Base-by-base conservation (phyloP, 2,797 vertebrate genomes). In the Gadopsis marmoratus region DNA sequence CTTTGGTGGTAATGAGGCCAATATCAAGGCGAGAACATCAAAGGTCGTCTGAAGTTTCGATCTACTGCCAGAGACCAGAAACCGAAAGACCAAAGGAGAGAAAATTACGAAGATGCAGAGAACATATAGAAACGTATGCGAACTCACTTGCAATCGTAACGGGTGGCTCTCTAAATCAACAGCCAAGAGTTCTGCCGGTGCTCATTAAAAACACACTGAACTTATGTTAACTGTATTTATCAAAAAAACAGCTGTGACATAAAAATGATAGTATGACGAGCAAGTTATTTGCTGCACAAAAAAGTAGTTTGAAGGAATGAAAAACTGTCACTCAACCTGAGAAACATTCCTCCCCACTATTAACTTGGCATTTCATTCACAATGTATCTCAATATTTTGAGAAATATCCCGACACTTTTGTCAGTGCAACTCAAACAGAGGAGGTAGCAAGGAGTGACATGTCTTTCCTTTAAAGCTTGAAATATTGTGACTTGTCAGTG, bases 401-500 rank as follows among this genome's bases (percentile, higher is more conserved):
- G 63, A 73, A 83, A 67, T 12, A 31, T 17, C 16, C 51, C 37
- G 43, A 64, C 76, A 47, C 50, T 47, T 66, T 43, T 73, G 61
- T 79, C 74, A 78, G 41, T 31, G 68, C 58, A 55, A 37, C 45
- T 84, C 67, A 79, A 50, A 78, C 73, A 56, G 37, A 65, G 31
- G 50, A 50, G 35, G 47, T 48, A 54, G 69, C 7, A 54, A 80
- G 56, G 60, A 73, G 55, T 61, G 78, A 61, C 71, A 70, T 54
- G 35, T 71, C 17, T 59, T 58, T 64, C 61, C 60, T 73, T 68
- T 67, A 53, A 74, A 68, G 48, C 63, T 33, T 74, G 76, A 69
- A 72, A 67, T 82, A 56, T 75, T 82, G 9, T 74, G 79, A 84
- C 79, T 78, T 71, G 60, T 71, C 77, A 60, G 68, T 23, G 80